Conservation (phyloP, 2,888 invertebrate genomes). For the Ophion slaviceki region DNA sequence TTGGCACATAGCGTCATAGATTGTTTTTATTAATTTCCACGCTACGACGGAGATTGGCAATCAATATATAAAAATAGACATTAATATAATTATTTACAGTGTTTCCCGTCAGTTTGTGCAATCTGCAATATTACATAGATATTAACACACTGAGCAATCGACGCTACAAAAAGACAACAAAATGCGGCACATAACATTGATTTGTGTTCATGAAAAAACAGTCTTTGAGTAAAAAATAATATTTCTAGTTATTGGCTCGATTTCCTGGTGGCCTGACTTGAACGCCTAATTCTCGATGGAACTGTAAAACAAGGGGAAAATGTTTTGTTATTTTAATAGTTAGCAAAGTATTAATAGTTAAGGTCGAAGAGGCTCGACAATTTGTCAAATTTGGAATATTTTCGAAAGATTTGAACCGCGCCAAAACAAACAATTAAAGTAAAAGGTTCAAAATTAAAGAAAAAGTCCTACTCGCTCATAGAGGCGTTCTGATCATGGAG, state of each 20-base stretch:
- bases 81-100: too few relatives aligned
- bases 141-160: not conserved
- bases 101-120: too few relatives aligned
- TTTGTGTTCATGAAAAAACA: not conserved
- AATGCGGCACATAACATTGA: not conserved
- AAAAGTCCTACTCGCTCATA: too few relatives aligned
- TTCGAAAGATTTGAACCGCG: not conserved
- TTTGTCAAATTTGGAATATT: not conserved
- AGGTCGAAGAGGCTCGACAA: not conserved
- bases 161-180: not conserved
- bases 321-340: too few relatives aligned
- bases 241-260: not conserved
- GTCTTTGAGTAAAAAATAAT: not conserved
- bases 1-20: not conserved
- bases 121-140: not conserved
- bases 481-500: not conserved
- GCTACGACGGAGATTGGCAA: too few relatives aligned
- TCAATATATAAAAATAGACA: too few relatives aligned
- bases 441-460: too few relatives aligned
- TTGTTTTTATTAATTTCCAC: not conserved
- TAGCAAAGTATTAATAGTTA: too few relatives aligned
- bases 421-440: too few relatives aligned
- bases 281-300: conserved; percentile 15
- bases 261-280: not conserved
- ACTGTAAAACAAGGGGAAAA: conserved; percentile 7